Conservation (phyloP, 2,113 vertebrate genomes). For the Lampris megalopsis region DNA sequence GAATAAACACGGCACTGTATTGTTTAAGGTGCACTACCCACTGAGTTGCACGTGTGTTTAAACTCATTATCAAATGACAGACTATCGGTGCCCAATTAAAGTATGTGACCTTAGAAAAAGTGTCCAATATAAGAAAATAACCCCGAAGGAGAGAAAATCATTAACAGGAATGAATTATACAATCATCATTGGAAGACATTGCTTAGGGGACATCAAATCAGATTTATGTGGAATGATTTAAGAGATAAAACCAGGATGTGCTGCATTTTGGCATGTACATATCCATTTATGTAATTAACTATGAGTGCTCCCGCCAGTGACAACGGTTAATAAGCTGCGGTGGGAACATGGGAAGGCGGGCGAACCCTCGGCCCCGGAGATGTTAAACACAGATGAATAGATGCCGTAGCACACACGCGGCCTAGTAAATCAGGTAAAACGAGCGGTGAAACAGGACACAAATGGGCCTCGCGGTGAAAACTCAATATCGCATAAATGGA, state of each 20-base stretch:
- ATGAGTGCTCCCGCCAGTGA: slow-evolving; percentile 72
- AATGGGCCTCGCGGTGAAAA: slow-evolving; percentile 70
- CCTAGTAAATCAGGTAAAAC: slow-evolving; percentile 77
- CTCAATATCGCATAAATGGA: slow-evolving; percentile 77
- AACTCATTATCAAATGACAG: background rate
- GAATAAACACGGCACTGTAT: background rate
- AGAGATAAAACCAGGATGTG: slow-evolving; percentile 75
- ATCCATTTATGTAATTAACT: slow-evolving; percentile 82
- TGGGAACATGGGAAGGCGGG: slow-evolving; percentile 66
- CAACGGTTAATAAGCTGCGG: slow-evolving; percentile 74
- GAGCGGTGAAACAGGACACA: slow-evolving; percentile 63
- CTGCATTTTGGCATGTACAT: slow-evolving; percentile 68
- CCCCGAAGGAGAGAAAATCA: slow-evolving; percentile 26
- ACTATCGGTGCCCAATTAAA: background rate
- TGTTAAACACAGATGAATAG: slow-evolving; percentile 82
- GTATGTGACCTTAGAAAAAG: background rate
- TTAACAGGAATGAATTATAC: slow-evolving; percentile 40
- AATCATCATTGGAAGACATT: slow-evolving; percentile 39
- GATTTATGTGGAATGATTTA: slow-evolving; percentile 78
- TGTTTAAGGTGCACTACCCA: background rate
- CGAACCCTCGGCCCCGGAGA: slow-evolving; percentile 78
- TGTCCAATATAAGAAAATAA: slow-evolving; percentile 52
- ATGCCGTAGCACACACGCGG: slow-evolving; percentile 68
- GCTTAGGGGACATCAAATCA: slow-evolving; percentile 56
- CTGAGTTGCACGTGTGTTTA: background rate